Percentiles rank a stretch among this genome's conserved stretches.
Conservation (phyloP, 2,113 vertebrate species). For the Arizona elegans region DNA sequence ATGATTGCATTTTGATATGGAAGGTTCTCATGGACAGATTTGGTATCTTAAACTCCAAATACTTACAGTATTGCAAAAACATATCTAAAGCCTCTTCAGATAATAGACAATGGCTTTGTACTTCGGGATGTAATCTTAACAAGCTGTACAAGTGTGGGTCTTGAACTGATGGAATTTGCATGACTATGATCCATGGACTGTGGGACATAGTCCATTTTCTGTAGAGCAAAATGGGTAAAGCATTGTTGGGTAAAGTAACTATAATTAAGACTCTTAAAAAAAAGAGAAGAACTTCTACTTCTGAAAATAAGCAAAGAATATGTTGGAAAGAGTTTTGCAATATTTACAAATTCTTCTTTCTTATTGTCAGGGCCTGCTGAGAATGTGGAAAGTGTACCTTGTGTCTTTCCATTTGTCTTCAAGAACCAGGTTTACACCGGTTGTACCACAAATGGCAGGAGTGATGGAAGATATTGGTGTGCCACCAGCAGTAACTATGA, state of each 20-base stretch:
- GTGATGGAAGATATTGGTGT: constrained; percentile 76
- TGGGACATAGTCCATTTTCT: not conserved
- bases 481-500: constrained; percentile 74
- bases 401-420: constrained; percentile 80
- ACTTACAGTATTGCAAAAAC: not conserved
- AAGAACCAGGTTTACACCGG: constrained; percentile 57
- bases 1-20: not conserved
- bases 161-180: not conserved
- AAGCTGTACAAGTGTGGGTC: not conserved
- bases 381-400: constrained; percentile 68
- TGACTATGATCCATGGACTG: not conserved
- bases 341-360: not conserved
- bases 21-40: not conserved
- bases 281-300: not conserved
- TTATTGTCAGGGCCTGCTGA: not conserved
- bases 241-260: not conserved
- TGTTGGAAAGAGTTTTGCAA: not conserved
- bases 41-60: not conserved
- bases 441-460: constrained; percentile 75
- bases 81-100: not conserved
- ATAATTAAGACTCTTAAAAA: not conserved
- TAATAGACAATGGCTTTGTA: not conserved
- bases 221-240: not conserved
- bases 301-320: not conserved
- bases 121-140: not conserved